Base-by-base conservation (phyloP, 1,140 invertebrate species). In the Caligus rogercresseyi region DNA sequence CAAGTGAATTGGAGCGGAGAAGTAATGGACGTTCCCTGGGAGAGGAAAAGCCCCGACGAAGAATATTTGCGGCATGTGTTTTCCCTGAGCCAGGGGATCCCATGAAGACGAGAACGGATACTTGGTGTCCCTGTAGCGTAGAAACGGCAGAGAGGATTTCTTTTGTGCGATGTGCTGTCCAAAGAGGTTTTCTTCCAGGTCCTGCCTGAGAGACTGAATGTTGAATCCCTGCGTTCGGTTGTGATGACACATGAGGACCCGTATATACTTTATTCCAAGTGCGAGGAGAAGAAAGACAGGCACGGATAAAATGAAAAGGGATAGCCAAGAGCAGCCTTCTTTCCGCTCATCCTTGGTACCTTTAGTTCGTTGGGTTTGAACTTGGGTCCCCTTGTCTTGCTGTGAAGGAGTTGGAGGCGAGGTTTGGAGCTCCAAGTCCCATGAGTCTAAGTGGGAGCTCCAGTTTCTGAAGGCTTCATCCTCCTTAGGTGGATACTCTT, bases 1-100 rank as follows among this genome's bases (percentile, higher is more conserved):
- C 15, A 60, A 43, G 20, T 60, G 57, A 16, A 60, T 18, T 1
- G 57, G 57, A 18, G 25, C 26, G 24, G 57, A 26, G 23, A 60
- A 60, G 2, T 16, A 1, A 25, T 60, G 57, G 16, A 60, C 24
- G 43, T 43, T 60, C 1, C 26, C 57, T n/a, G 26, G 21, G 13
- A 43, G 7, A 11, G 31, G 31, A n/a, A 43, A n/a, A 43, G 7
- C n/a, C 7, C 7, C n/a, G 31, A n/a, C 31, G n/a, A 43, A 43
- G 31, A 43, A 43, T 43, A 43, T 43, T n/a, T 43, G 31, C n/a
- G 7, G 31, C 31, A 43, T 43, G 31, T 7, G 31, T 43, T 43
- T 43, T 43, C n/a, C 31, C 31, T 7, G 31, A 11, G n/a, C 31
- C 31, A 43, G 31, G n/a, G n/a, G 31, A 43, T n/a, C 31, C 31